Evolutionary conservation across 1,140 invertebrate species (phyloP), one percentile per base, ranked within the genome.

Genomic region (Drosophila elegans): DNA sequence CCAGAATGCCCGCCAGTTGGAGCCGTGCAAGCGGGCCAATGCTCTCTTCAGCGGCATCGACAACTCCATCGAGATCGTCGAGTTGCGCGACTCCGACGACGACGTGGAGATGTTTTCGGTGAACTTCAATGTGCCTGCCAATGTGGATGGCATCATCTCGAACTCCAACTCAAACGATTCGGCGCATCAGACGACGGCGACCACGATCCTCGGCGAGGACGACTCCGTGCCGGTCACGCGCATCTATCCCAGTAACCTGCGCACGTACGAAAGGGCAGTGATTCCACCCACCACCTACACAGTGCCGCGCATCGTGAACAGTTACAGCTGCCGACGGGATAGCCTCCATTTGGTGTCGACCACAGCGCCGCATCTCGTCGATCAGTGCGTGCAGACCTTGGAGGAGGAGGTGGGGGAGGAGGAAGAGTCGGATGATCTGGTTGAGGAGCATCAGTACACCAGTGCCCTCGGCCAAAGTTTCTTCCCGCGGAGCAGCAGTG

Each of bases 51-150:
- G 75, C 13, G 79, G 82, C 44, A 88, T 86, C 29, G 82, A 86
- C 21, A 82, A 38, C 27, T 38, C 66, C 1, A 39, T 69, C 4
- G 82, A 86, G 25, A 85, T 86, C 13, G 83, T 86, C 0, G 83
- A 86, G 46, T 32, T 86, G 12, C 78, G 79, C 16, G 83, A 86
- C 25, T 86, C 82, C 16, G 82, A 86, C 25, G 82, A 86, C 13
- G 82, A 86, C n/a, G 56, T 79, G 62, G 82, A 86, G 48, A 86
- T 86, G 82, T 86, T 86, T 49, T 88, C 84, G 0, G 59, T 86
- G 0, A 73, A 86, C 21, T 86, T 86, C 2, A 86, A 78, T 69
- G 82, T 86, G 48, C 83, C 82, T 16, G 84, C 83, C 11, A 83
- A 75, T 60, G 82, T 86, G 2, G 82, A 86, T 59, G 75, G 71